These are phyloP conservation scores for Ctenicera cuprea DNA, from an alignment of 2,888 invertebrate species.

Conservation along the genomic window DNA sequence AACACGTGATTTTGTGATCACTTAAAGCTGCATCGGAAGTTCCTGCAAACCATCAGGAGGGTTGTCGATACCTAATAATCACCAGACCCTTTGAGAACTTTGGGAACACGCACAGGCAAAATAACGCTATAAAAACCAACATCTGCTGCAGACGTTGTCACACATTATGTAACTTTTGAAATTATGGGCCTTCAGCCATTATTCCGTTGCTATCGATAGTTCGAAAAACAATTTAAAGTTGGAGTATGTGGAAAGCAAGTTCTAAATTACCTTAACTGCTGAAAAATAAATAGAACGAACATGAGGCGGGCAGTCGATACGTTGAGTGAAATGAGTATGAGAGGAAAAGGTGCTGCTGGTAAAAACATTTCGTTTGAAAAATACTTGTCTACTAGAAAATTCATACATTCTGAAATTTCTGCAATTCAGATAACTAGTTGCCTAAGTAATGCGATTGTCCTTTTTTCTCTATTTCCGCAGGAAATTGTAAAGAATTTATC, in stretches of 20 bases:
- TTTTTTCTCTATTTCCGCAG: too few species aligned
- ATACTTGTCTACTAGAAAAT: neutral
- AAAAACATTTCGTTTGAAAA: neutral
- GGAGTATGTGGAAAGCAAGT: constrained; percentile 42
- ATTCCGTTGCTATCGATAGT: constrained; percentile 46
- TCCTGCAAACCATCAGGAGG: constrained; percentile 14
- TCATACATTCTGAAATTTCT: too few species aligned
- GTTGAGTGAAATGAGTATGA: neutral
- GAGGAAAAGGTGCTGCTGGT: neutral
- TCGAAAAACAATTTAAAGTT: constrained; percentile 46
- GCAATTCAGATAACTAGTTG: too few species aligned
- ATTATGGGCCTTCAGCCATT: constrained; percentile 44
- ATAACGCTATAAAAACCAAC: constrained; percentile 49
- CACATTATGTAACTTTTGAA: constrained; percentile 50
- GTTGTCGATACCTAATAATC: constrained; percentile 38
- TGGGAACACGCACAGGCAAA: constrained; percentile 41
- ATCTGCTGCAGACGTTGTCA: constrained; percentile 45
- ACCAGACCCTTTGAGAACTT: constrained; percentile 36
- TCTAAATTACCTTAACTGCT: constrained; percentile 37
- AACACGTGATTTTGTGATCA: neutral
- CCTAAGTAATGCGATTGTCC: too few species aligned
- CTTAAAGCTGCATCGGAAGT: constrained; percentile 18
- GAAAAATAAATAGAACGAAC: constrained; percentile 30
- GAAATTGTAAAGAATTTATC: too few species aligned
- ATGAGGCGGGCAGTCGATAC: too few species aligned